phyloP scores from a whole-genome alignment of 2,797 vertebrate species.

The Botia almorhae region DNA sequence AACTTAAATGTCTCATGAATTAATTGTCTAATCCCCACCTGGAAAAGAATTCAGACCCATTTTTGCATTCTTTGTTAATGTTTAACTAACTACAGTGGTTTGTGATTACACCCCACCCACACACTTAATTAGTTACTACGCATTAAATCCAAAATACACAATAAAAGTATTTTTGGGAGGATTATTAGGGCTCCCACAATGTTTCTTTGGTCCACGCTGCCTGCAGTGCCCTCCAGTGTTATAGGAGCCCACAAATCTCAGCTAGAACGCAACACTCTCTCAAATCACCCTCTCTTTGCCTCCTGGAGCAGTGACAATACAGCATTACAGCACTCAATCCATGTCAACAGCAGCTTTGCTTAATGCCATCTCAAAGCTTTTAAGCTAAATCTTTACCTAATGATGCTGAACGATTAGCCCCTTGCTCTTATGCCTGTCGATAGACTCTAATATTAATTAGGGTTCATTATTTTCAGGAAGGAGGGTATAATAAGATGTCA shows the following conservation, averaged over 20 bases:
- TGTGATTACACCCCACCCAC: conserved; percentile 12
- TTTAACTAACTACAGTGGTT: conserved; percentile 6
- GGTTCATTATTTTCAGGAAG: conserved; percentile 58
- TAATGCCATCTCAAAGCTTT: conserved; percentile 87
- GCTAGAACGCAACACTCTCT: conserved; percentile 74
- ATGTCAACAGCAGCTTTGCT: conserved; percentile 89
- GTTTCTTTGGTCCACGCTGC: conserved; percentile 67
- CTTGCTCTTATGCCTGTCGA: conserved; percentile 79
- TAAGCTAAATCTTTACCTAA: conserved; percentile 89
- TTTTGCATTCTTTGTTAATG: neutral
- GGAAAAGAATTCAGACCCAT: neutral
- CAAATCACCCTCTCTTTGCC: conserved; percentile 76
- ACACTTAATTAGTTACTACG: conserved; percentile 48
- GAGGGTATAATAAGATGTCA: conserved; percentile 45
- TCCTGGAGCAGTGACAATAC: conserved; percentile 87
- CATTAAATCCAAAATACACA: conserved; percentile 13
- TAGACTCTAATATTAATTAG: conserved; percentile 75
- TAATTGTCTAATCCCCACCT: too few relatives aligned
- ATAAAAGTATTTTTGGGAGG: conserved; percentile 9
- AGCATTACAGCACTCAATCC: conserved; percentile 87
- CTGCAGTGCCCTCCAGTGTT: conserved; percentile 72
- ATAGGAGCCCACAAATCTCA: conserved; percentile 79
- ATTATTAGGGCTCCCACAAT: conserved; percentile 44
- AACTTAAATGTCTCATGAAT: too few relatives aligned
- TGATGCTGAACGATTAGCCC: conserved; percentile 84